Evolutionary conservation across 2,797 vertebrate species (phyloP), one percentile per base, ranked within the genome.

Genomic region (Hipposideros larvatus): DNA sequence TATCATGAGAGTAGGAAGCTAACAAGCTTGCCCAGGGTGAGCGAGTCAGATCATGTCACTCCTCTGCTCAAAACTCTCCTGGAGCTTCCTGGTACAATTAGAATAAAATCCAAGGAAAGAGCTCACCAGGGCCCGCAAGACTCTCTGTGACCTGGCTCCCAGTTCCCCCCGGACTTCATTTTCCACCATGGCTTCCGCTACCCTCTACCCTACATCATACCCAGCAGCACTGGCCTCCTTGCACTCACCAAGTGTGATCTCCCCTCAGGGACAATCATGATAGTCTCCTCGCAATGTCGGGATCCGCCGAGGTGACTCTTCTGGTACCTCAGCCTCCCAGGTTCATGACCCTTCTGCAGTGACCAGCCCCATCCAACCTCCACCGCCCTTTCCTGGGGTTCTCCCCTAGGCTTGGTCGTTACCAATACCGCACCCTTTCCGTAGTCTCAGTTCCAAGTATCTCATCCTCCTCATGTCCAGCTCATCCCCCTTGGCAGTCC

Each of bases 141-240:
- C 70, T 53, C 15, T 66, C 41, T 31, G 3, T 10, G n/a, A 55
- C 43, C 57, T 18, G n/a, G 53, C 61, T 57, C 5, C 43, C 22
- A 0, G 28, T 34, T n/a, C 2, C 7, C 31, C 8, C 22, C 1
- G 0, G 37, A 26, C 28, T 34, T 90, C 28, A 34, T 18, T 46
- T 74, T 57, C 65, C 18, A 7, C 2, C 1, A 5, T n/a, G 28
- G 19, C 8, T 28, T 75, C 10, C 11, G 14, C 15, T 5, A 3
- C 21, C 31, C 9, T 16, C 11, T 2, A 28, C 16, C 34, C 66
- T 51, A 51, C 41, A 4, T 8, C 0, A 2, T 16, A 22, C 28
- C 37, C 31, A 53, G n/a, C 46, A 48, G n/a, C 51, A 7, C 16
- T 43, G 59, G 48, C 28, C 19, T 74, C 51, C 63, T 71, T n/a